phyloP scores from a whole-genome alignment of 2,888 invertebrate genomes.

The Bellardia pandia region DNA sequence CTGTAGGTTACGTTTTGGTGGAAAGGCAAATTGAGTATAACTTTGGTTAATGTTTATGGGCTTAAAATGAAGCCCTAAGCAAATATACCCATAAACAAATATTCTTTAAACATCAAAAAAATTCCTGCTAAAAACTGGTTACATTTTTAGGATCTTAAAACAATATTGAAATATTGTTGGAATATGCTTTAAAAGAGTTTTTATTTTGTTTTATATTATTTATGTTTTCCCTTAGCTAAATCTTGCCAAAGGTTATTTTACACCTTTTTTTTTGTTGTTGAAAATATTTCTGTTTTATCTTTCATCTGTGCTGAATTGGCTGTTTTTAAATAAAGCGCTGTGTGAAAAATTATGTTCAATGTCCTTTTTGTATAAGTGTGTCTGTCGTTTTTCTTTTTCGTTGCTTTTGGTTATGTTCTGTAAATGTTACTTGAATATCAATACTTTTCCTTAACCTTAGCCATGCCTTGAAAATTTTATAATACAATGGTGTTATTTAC shows the following conservation, averaged over 20 bases:
- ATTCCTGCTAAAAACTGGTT: background rate
- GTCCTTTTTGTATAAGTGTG: background rate
- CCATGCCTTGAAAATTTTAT: constrained; percentile 28
- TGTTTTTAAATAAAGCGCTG: background rate
- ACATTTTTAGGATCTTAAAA: background rate
- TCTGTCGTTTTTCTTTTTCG: background rate
- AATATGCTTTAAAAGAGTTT: background rate
- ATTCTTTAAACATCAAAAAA: too few relatives aligned
- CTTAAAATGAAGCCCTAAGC: too few relatives aligned
- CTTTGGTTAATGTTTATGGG: too few relatives aligned
- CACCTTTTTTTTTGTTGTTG: background rate
- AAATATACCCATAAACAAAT: too few relatives aligned
- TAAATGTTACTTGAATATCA: constrained; percentile 13
- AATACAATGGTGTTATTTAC: constrained; percentile 32
- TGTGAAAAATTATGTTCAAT: background rate
- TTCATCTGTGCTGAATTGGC: background rate
- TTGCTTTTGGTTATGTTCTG: background rate
- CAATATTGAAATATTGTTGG: too few relatives aligned
- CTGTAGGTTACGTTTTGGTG: too few relatives aligned
- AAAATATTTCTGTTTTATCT: background rate
- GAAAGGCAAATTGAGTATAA: too few relatives aligned
- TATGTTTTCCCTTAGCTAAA: background rate
- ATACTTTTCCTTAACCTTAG: constrained; percentile 35
- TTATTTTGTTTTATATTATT: background rate
- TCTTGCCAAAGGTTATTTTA: constrained; percentile 26